Conservation (phyloP, 2,797 vertebrate species). For the Propithecus perrieri region DNA sequence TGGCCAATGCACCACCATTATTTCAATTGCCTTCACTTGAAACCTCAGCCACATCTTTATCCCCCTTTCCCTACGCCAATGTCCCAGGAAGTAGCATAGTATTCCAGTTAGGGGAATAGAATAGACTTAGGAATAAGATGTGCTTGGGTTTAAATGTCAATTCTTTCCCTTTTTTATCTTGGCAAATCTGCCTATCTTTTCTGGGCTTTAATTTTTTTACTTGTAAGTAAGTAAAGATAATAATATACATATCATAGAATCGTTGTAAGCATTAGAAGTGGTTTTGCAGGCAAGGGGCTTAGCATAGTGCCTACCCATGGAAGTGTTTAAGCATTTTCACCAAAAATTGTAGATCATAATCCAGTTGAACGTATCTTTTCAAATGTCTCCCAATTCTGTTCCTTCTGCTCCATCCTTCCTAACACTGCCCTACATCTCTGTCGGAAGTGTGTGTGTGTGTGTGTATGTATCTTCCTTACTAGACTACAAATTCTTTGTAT, state of each 20-base stretch:
- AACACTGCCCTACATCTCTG: neutral
- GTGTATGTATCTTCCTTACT: neutral
- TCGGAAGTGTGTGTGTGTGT: neutral
- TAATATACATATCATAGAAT: neutral
- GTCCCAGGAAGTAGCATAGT: neutral
- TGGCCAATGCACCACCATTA: neutral
- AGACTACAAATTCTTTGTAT: neutral
- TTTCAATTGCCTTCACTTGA: neutral
- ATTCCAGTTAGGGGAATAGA: neutral
- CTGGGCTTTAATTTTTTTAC: neutral
- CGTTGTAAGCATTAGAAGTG: neutral
- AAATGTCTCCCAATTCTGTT: neutral
- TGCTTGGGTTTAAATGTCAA: neutral
- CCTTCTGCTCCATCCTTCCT: neutral
- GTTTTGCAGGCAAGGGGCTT: constrained; percentile 10
- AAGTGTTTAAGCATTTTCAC: neutral
- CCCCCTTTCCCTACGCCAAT: neutral
- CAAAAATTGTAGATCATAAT: neutral
- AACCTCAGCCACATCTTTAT: neutral
- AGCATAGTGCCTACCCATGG: neutral
- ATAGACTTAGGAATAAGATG: neutral
- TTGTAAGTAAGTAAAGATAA: neutral
- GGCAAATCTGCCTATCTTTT: neutral
- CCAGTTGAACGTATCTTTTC: neutral
- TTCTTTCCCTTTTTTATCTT: neutral